Evolutionary conservation across 2,113 vertebrate genomes (phyloP), one percentile per base, ranked within the genome.

Genomic region (Nesospiza acunhae): DNA sequence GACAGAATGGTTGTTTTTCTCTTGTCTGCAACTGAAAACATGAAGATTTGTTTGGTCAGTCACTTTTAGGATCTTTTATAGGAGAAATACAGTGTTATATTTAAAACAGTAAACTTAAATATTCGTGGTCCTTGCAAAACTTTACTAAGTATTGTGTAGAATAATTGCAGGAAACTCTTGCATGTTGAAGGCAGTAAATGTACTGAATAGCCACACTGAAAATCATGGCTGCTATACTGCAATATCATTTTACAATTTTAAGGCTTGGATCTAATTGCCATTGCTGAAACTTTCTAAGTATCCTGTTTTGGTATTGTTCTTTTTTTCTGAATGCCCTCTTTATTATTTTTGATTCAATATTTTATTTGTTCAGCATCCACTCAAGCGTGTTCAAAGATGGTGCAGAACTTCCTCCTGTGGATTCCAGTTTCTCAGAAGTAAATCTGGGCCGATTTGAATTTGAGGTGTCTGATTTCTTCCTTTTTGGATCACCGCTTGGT

Each of bases 401-500:
- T 55, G 84, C 95, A 4, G 98, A 99, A 93, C 96, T 98, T 67
- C 98, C 98, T 7, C 94, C 96, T 1, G 92, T 97, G 26, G 98
- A 96, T 44, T 90, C 98, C 91, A 98, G 97, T 92, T 96, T 98
- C 39, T 88, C 97, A 24, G 96, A 99, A 87, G 96, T 98, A 88
- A 99, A 98, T 94, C 97, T 99, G 24, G 98, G 99, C 39, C 98
- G 97, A 37, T 99, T 99, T 91, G 99, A 99, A 89, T 99, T 99
- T 22, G 99, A 99, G 3, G 99, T 99, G 93, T 99, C 99, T 0
- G 99, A 99, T 94, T 99, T 99, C 97, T 99, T 99, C 97, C 98
- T 99, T 89, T 98, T 99, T 33, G 99, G 99, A 60, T 99, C 99
- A 1, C 99, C 99, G 0, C 97, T 99, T 93, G 99, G 99, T 75